Evolutionary conservation across 2,113 vertebrate genomes (phyloP).

Genomic region (Isurus oxyrinchus): DNA sequence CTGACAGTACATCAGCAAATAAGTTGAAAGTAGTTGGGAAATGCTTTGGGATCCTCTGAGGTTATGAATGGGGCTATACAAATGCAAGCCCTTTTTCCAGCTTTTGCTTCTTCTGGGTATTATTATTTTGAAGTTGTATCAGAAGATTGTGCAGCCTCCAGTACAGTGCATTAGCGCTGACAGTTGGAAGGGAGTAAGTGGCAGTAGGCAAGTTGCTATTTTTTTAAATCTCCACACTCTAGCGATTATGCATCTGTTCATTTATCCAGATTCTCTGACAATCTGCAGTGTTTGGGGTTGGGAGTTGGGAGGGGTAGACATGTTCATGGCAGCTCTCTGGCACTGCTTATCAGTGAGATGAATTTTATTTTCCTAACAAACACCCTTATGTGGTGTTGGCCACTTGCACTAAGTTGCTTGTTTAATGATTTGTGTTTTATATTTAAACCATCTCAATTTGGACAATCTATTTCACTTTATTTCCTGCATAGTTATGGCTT

Average conservation of each 20-base stretch:
- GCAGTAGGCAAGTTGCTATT: conserved; percentile 1
- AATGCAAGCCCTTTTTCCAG: neutral
- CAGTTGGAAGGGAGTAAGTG: neutral
- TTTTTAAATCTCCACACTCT: conserved; percentile 12
- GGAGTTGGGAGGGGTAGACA: neutral
- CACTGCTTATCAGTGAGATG: neutral
- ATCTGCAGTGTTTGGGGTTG: neutral
- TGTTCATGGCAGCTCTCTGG: neutral
- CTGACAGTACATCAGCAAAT: neutral
- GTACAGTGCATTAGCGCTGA: neutral
- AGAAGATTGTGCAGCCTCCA: neutral
- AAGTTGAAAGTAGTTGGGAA: neutral
- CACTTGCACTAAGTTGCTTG: neutral
- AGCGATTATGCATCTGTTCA: conserved; percentile 28
- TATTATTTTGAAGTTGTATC: neutral
- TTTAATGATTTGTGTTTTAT: neutral
- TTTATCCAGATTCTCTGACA: conserved; percentile 4
- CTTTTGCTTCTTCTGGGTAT: neutral
- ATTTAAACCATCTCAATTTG: neutral
- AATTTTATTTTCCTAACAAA: neutral
- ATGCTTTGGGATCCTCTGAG: neutral
- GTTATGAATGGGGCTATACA: neutral
- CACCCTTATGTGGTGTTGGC: neutral
- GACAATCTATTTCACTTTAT: neutral
- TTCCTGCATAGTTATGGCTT: neutral